phyloP scores from a whole-genome alignment of 1,140 invertebrate species.

The Drosophila ercepeae region DNA sequence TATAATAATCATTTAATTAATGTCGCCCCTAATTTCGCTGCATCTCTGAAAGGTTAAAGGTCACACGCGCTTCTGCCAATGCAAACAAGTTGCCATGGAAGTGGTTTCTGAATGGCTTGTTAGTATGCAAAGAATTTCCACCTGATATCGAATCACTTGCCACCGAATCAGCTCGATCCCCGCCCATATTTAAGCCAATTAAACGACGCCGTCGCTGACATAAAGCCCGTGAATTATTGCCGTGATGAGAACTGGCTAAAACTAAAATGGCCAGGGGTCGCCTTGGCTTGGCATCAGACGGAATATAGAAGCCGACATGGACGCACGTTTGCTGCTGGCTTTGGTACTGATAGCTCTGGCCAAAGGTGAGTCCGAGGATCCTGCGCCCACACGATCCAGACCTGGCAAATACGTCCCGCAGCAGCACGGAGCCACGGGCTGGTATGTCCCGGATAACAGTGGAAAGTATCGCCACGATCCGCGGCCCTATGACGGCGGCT shows the following conservation, averaged over 20 bases:
- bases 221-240: conserved; percentile 56
- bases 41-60: conserved; percentile 56
- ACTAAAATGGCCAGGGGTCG: conserved; percentile 60
- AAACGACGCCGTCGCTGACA: conserved; percentile 47
- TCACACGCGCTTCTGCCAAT: conserved; percentile 31
- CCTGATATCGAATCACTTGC: conserved; percentile 21
- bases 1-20: neutral
- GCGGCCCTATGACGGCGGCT: conserved; percentile 76
- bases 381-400: conserved; percentile 2
- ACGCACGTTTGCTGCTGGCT: conserved; percentile 46
- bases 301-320: conserved; percentile 51
- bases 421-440: conserved; percentile 59
- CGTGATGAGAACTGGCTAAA: conserved; percentile 26
- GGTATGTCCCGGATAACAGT: conserved; percentile 71
- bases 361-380: neutral
- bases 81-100: conserved; percentile 59
- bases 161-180: conserved; percentile 37
- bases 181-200: conserved; percentile 55
- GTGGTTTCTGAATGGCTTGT: conserved; percentile 56
- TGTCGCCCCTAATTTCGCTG: conserved; percentile 23
- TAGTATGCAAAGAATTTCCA: conserved; percentile 72
- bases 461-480: conserved; percentile 75
- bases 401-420: conserved; percentile 62
- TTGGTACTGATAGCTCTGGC: conserved; percentile 20
- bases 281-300: conserved; percentile 49